Evolutionary conservation across 2,113 vertebrate genomes (phyloP).

Genomic region (Anolis carolinensis): DNA sequence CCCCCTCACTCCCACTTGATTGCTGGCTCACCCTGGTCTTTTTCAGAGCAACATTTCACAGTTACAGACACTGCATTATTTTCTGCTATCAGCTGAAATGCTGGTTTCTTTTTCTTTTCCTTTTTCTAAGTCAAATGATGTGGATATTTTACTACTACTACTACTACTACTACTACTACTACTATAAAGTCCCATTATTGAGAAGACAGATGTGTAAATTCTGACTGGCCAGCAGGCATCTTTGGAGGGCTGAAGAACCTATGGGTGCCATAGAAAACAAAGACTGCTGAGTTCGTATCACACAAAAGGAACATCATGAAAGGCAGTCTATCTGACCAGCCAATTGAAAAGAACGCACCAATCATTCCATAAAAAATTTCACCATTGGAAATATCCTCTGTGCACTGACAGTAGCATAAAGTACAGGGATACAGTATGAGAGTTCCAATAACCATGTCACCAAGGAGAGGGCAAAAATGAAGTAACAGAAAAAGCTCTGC

Average conservation of each 20-base stretch:
- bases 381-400: no score
- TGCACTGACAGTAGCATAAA: no score
- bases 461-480: no score
- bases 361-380: neutral
- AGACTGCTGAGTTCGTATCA: no score
- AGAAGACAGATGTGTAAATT: neutral
- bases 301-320: no score
- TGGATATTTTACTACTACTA: neutral
- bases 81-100: neutral
- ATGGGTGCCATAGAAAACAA: neutral
- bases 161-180: neutral
- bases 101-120: neutral
- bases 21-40: neutral
- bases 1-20: neutral
- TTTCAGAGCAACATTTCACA: conserved; percentile 13
- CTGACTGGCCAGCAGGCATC: neutral
- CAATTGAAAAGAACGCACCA: neutral
- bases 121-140: neutral
- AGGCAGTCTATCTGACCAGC: neutral
- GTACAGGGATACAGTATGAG: no score
- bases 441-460: neutral
- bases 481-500: no score
- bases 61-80: conserved; percentile 13
- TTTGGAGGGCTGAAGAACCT: neutral
- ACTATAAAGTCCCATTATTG: neutral